A percentile compares a stretch with the other conserved stretches of the same genome.
phyloP scores from a whole-genome alignment of 2,797 vertebrate genomes.

The Characodon lateralis region DNA sequence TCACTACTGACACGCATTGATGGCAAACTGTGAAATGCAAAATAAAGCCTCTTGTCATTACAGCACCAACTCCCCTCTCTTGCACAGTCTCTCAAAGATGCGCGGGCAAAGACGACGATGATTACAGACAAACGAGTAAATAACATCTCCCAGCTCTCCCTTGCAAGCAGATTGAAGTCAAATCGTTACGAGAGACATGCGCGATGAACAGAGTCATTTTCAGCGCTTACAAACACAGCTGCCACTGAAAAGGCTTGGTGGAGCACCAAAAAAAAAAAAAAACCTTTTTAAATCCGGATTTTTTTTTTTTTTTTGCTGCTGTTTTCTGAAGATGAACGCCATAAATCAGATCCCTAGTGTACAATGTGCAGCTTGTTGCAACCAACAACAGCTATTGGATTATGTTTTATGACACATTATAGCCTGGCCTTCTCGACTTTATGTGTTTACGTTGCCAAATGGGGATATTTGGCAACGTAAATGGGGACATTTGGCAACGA shows the following conservation, averaged over 20 bases:
- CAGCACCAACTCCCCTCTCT: slow-evolving; percentile 53
- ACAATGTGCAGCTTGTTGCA: slow-evolving; percentile 1
- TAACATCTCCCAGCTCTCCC: slow-evolving; percentile 71
- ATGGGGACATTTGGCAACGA: background rate
- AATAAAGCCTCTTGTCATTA: slow-evolving; percentile 79
- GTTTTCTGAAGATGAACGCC: slow-evolving; percentile 36
- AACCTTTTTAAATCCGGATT: slow-evolving; percentile 37
- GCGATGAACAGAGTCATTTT: slow-evolving; percentile 58
- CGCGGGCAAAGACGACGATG: slow-evolving; percentile 61
- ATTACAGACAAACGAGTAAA: slow-evolving; percentile 78
- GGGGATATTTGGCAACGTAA: too few relatives aligned
- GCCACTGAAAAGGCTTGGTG: slow-evolving; percentile 57
- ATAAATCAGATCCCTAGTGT: slow-evolving; percentile 44
- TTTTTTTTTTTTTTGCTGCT: slow-evolving; percentile 9
- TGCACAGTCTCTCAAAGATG: slow-evolving; percentile 38
- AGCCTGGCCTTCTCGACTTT: background rate
- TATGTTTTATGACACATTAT: slow-evolving; percentile 14
- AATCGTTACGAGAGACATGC: slow-evolving; percentile 65
- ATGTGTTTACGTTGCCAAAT: background rate
- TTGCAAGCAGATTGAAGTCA: slow-evolving; percentile 65
- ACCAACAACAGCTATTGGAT: slow-evolving; percentile 11
- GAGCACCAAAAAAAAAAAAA: slow-evolving; percentile 32
- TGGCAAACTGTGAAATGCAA: slow-evolving; percentile 78
- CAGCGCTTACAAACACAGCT: slow-evolving; percentile 62
- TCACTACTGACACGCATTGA: slow-evolving; percentile 74